Conservation (phyloP, 35 echinoderm and acorn worm genomes). For the Ophiothrix spiculata region DNA sequence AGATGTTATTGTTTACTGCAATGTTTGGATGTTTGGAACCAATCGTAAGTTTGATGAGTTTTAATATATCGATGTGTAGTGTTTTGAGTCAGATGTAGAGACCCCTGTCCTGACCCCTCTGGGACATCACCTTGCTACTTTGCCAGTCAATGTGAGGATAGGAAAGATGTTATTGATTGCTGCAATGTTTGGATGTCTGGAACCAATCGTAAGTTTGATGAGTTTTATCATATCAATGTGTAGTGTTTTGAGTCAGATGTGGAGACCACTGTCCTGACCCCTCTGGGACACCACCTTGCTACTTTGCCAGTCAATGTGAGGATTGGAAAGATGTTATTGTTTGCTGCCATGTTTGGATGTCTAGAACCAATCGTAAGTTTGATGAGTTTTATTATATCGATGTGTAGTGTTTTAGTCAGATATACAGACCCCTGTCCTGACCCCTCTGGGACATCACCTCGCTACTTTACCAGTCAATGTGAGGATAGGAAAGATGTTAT, state of each 20-base stretch:
- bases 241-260: slow-evolving; percentile 25
- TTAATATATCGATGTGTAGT: too few species aligned
- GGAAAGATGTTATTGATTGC: slow-evolving; percentile 93
- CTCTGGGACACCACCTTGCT: slow-evolving; percentile 84
- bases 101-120: slow-evolving; percentile 75
- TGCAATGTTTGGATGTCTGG: slow-evolving; percentile 89
- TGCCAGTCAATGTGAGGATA: slow-evolving; percentile 88
- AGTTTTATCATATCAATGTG: too few species aligned
- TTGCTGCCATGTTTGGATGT: slow-evolving; percentile 92
- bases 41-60: slow-evolving; percentile 75
- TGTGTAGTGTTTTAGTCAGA: too few species aligned
- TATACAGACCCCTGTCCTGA: too few species aligned
- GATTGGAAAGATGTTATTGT: slow-evolving; percentile 90
- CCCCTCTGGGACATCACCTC: slow-evolving; percentile 81
- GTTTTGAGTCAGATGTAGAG: slow-evolving; percentile 26
- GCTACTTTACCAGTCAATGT: slow-evolving; percentile 82
- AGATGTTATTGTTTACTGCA: slow-evolving; percentile 91
- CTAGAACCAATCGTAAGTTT: slow-evolving; percentile 89
- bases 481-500: slow-evolving; percentile 83
- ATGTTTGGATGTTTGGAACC: slow-evolving; percentile 93
- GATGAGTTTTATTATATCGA: too few species aligned
- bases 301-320: slow-evolving; percentile 88
- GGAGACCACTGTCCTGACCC: slow-evolving; percentile 61
- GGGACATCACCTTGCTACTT: slow-evolving; percentile 78
- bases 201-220: slow-evolving; percentile 89